Evolutionary conservation across 2,797 vertebrate species (phyloP).

Genomic region (Botia kubotai): DNA sequence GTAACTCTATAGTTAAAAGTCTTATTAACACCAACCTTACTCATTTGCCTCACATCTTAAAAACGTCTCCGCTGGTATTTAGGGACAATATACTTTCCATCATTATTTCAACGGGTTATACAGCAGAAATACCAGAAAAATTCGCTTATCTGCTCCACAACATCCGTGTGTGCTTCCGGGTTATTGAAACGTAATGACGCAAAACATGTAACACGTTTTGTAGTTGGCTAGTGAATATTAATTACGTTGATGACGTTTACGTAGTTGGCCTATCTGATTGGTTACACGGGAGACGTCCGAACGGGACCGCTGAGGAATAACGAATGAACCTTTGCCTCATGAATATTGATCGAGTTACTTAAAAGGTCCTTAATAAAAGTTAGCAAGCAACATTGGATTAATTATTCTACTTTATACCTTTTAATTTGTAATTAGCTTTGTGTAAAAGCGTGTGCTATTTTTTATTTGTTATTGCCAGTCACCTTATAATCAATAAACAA

Average conservation of each 20-base stretch:
- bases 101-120: not conserved
- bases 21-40: not conserved
- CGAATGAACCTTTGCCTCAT: not conserved
- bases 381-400: not conserved
- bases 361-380: not conserved
- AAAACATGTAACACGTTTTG: not conserved
- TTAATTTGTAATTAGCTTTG: no score
- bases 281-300: not conserved
- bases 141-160: not conserved
- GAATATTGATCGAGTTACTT: not conserved
- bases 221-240: slow-evolving; percentile 15
- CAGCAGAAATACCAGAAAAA: not conserved
- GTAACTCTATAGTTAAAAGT: not conserved
- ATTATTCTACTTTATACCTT: not conserved
- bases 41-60: not conserved
- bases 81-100: not conserved
- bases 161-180: slow-evolving; percentile 32
- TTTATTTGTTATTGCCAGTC: no score
- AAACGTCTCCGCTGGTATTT: not conserved
- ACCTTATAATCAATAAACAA: no score
- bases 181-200: slow-evolving; percentile 21
- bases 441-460: not conserved
- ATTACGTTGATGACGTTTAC: not conserved
- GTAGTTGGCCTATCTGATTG: not conserved
- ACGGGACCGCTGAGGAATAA: no score